A percentile compares a stretch with the other conserved stretches of the same genome.
phyloP scores from a whole-genome alignment of 2,113 vertebrate species.

The Zootoca vivipara region DNA sequence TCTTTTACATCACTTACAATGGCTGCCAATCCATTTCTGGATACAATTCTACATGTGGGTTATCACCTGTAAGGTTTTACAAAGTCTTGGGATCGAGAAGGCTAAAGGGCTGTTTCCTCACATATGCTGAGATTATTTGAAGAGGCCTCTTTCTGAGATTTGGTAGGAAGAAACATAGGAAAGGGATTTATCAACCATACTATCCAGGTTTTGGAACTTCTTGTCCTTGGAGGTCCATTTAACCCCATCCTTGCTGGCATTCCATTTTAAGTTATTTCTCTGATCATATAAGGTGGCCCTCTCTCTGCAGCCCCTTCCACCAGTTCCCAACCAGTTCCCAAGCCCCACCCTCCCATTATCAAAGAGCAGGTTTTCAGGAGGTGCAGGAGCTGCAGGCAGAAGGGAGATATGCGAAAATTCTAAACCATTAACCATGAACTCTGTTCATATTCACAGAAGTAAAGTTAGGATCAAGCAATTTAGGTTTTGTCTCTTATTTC shows the following conservation, averaged over 20 bases:
- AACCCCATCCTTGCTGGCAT: not conserved
- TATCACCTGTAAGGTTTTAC: not conserved
- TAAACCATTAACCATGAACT: no score
- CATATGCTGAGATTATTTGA: not conserved
- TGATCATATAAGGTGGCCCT: not conserved
- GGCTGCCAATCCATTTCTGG: not conserved
- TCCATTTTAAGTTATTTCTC: not conserved
- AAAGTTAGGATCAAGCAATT: no score
- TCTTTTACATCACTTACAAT: not conserved
- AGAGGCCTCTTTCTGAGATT: not conserved
- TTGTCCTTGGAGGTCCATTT: not conserved
- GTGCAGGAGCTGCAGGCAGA: no score
- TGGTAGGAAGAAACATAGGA: not conserved
- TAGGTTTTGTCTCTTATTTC: no score
- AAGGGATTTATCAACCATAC: not conserved
- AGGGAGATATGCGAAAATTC: no score
- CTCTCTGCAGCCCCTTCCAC: not conserved
- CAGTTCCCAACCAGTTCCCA: no score
- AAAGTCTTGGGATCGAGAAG: not conserved
- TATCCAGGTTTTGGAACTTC: not conserved
- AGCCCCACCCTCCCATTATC: not conserved
- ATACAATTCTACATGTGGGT: not conserved
- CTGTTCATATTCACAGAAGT: no score
- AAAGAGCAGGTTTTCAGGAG: not conserved
- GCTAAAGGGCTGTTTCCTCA: not conserved